Conservation (phyloP, 2,888 invertebrate genomes). For the Acholoe squamosa region DNA sequence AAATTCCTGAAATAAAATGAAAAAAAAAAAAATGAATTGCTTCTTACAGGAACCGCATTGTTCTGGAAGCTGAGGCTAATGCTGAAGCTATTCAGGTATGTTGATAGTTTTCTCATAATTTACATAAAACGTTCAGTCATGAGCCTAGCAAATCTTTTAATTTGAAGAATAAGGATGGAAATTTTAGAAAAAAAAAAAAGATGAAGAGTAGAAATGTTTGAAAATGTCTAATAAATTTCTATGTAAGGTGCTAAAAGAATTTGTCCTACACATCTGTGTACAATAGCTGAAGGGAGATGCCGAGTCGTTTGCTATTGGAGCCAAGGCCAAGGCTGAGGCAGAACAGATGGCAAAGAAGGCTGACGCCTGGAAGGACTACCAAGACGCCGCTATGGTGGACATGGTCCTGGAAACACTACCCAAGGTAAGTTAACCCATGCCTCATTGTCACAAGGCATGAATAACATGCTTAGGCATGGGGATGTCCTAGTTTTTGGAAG, state of each 20-base stretch:
- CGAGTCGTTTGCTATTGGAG: conserved; percentile 94
- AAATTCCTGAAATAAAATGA: no score
- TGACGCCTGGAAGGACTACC: conserved; percentile 98
- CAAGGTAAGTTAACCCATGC: conserved; percentile 89
- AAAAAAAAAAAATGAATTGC: background rate
- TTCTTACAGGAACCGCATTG: conserved; percentile 67
- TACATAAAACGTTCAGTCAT: background rate
- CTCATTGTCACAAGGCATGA: no score
- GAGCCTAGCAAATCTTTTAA: background rate
- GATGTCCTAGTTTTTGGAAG: no score
- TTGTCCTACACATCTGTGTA: no score
- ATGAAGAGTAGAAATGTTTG: no score
- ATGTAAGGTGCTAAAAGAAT: no score
- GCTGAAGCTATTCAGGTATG: conserved; percentile 69
- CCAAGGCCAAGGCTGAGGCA: conserved; percentile 97
- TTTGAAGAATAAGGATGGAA: no score
- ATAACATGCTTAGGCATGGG: no score
- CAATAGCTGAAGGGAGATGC: conserved; percentile 88
- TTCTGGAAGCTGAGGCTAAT: conserved; percentile 71
- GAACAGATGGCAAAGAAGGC: conserved; percentile 99
- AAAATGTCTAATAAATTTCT: no score
- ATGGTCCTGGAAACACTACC: conserved; percentile 98
- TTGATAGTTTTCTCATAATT: no score
- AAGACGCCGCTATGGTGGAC: conserved; percentile 87
- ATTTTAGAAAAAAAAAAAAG: no score